These are phyloP conservation scores for Drosophila lacteicornis DNA, from an alignment of 1,140 invertebrate species.

Conservation along the genomic window DNA sequence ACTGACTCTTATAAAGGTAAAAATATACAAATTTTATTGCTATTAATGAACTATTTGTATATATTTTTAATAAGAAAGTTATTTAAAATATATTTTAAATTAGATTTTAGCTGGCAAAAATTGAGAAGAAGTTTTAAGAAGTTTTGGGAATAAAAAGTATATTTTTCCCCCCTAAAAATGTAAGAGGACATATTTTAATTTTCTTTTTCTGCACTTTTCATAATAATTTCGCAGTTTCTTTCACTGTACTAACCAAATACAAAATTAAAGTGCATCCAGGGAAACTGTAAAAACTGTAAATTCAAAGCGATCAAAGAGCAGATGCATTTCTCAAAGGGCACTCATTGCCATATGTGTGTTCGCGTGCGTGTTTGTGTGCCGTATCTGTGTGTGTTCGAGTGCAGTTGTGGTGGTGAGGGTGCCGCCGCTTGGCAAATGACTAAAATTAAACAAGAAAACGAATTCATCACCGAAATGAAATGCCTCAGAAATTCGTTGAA, in stretches of 20 bases:
- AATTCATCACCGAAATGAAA: conserved; percentile 75
- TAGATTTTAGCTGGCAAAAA: too few relatives aligned
- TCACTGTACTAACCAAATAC: neutral
- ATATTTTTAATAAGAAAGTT: too few relatives aligned
- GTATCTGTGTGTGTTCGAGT: conserved; percentile 23
- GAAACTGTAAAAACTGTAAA: conserved; percentile 36
- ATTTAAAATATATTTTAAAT: too few relatives aligned
- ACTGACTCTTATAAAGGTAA: too few relatives aligned
- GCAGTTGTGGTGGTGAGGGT: conserved; percentile 44
- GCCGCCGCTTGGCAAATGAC: conserved; percentile 61
- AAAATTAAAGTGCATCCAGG: conserved; percentile 28
- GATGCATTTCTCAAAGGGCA: conserved; percentile 45
- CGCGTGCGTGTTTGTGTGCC: conserved; percentile 16
- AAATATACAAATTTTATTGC: neutral
- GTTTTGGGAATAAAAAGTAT: too few relatives aligned
- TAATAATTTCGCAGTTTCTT: neutral
- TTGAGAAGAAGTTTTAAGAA: too few relatives aligned
- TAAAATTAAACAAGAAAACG: conserved; percentile 79
- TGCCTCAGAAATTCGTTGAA: conserved; percentile 68
- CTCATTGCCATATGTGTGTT: conserved; percentile 11
- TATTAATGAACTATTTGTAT: too few relatives aligned
- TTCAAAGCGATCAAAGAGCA: conserved; percentile 42
- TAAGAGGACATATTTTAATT: neutral
- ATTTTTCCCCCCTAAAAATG: neutral
- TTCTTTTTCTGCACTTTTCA: too few relatives aligned